phyloP scores from a whole-genome alignment of 2,888 invertebrate genomes.

The Scaptomyza caliginosa region DNA sequence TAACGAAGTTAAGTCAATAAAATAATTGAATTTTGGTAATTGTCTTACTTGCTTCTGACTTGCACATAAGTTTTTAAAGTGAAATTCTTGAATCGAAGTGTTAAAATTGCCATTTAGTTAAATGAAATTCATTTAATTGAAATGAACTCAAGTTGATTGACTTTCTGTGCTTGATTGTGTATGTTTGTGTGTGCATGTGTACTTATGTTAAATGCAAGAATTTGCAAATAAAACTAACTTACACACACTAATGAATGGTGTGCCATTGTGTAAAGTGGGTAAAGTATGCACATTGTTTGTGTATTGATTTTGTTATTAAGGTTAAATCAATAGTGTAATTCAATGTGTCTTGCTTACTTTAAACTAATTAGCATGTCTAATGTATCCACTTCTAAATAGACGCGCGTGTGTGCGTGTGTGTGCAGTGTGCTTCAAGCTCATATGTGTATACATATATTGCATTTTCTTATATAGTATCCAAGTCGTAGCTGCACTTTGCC shows the following conservation, averaged over 20 bases:
- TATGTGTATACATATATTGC: conserved; percentile 1
- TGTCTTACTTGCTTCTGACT: neutral
- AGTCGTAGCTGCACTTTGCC: conserved; percentile 62
- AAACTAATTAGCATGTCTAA: neutral
- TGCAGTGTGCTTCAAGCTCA: neutral
- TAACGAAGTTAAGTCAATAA: neutral
- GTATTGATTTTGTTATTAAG: conserved; percentile 23
- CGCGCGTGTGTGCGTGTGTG: neutral
- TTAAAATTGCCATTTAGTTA: conserved; percentile 4
- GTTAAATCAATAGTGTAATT: conserved; percentile 21
- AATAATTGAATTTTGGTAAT: neutral
- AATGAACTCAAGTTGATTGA: conserved; percentile 19
- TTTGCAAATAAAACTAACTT: neutral
- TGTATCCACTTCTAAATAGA: neutral
- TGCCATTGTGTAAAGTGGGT: neutral
- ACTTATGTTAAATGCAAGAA: neutral
- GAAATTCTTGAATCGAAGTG: neutral
- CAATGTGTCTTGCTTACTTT: neutral
- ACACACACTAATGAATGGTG: neutral
- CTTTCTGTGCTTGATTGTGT: neutral
- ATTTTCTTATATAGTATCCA: neutral
- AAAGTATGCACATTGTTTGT: neutral
- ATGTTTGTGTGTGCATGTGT: neutral
- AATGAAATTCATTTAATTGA: conserved; percentile 12
- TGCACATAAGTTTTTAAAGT: neutral